A percentile compares a stretch with the other conserved stretches of the same genome.
These are phyloP conservation scores for Crotalus helleri DNA, from an alignment of 2,113 vertebrate species.

Conservation along the genomic window DNA sequence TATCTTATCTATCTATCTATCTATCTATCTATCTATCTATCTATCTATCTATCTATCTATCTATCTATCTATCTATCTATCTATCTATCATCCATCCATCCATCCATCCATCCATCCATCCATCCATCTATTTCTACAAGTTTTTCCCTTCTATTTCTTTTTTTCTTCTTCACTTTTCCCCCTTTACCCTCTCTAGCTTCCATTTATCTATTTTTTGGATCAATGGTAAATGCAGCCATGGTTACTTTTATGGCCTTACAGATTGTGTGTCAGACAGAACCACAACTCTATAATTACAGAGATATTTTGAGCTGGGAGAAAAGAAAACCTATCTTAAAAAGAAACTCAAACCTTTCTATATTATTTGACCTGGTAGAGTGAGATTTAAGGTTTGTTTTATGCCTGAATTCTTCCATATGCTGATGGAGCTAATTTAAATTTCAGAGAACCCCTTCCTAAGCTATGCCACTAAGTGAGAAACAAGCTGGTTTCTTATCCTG, in stretches of 20 bases:
- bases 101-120: too few species aligned
- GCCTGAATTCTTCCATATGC: background rate
- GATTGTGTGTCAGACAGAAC: background rate
- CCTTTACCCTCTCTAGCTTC: background rate
- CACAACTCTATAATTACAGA: constrained; percentile 33
- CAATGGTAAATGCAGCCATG: background rate
- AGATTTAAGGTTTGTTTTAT: constrained; percentile 29
- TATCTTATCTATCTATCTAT: background rate
- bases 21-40: background rate
- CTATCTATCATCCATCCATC: too few species aligned
- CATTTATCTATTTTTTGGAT: background rate
- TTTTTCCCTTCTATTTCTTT: background rate
- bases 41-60: background rate
- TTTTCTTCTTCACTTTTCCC: background rate
- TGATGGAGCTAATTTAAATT: constrained; percentile 2
- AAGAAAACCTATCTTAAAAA: background rate
- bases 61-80: too few species aligned
- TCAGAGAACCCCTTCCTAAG: background rate
- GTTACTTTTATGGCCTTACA: background rate
- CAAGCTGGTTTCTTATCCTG: background rate
- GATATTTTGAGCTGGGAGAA: constrained; percentile 10
- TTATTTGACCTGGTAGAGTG: constrained; percentile 42
- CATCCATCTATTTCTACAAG: too few species aligned
- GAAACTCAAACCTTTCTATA: constrained; percentile 28
- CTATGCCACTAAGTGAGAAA: background rate